A percentile compares a stretch with the other conserved stretches of the same genome.
These are phyloP conservation scores for Autographa pulchrina DNA, from an alignment of 2,888 invertebrate species.

Conservation along the genomic window DNA sequence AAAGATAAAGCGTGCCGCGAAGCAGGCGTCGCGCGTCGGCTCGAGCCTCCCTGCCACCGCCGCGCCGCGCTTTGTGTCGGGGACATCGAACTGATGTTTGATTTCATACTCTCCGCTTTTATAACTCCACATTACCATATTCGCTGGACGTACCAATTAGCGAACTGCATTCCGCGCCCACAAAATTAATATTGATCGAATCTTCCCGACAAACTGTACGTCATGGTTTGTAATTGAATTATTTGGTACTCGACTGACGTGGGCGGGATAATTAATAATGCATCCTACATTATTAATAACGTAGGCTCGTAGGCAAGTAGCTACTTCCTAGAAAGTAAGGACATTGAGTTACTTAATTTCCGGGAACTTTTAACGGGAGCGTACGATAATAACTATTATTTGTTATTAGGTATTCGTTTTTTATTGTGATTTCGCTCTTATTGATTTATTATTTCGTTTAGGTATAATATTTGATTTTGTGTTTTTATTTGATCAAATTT, in stretches of 20 bases:
- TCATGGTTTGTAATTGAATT: constrained; percentile 1
- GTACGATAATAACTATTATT: no score
- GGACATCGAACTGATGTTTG: constrained; percentile 31
- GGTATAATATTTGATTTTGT: no score
- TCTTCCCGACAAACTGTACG: background rate
- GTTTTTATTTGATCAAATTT: no score
- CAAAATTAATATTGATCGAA: background rate
- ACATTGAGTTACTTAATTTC: background rate
- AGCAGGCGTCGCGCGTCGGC: constrained; percentile 33
- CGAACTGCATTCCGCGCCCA: background rate
- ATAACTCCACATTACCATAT: constrained; percentile 18
- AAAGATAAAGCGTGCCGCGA: constrained; percentile 72
- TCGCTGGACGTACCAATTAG: constrained; percentile 5
- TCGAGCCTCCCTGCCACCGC: constrained; percentile 18
- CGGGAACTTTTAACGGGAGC: background rate
- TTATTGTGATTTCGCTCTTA: no score
- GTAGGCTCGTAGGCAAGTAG: background rate
- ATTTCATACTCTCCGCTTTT: constrained; percentile 23
- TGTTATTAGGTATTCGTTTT: no score
- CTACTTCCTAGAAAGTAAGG: background rate
- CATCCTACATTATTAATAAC: background rate
- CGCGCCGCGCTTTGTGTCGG: background rate
- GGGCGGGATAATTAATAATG: background rate
- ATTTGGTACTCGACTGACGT: background rate
- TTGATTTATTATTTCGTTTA: no score